Conservation (phyloP, 1,140 invertebrate genomes). For the Drosophila equinoxialis region DNA sequence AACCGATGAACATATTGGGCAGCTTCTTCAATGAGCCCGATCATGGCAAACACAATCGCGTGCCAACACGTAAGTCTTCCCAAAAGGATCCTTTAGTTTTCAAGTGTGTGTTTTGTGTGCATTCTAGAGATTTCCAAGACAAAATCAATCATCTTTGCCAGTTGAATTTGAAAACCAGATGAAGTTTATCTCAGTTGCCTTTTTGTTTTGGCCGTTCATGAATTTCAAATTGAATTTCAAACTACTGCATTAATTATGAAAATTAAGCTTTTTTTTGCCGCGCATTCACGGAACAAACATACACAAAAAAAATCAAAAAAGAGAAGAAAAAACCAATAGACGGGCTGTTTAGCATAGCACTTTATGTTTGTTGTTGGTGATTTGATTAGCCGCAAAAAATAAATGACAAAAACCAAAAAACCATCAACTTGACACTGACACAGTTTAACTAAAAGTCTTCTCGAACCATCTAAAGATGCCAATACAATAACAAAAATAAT, state of each 20-base stretch:
- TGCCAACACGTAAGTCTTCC: slow-evolving; percentile 76
- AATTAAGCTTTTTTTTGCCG: slow-evolving; percentile 10
- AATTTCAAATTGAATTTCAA: slow-evolving; percentile 22
- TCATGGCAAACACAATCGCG: slow-evolving; percentile 56
- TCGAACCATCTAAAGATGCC: slow-evolving; percentile 37
- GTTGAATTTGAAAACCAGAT: no score
- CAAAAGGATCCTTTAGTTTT: neutral
- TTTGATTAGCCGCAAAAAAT: slow-evolving; percentile 26
- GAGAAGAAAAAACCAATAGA: slow-evolving; percentile 8
- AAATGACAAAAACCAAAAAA: slow-evolving; percentile 28
- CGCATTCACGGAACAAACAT: slow-evolving; percentile 42
- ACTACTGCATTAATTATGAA: slow-evolving; percentile 57
- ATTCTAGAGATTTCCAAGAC: slow-evolving; percentile 45
- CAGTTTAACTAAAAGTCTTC: slow-evolving; percentile 49
- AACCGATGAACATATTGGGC: slow-evolving; percentile 65
- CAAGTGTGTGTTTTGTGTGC: neutral
- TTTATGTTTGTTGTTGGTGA: slow-evolving; percentile 48
- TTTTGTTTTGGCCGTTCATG: slow-evolving; percentile 5
- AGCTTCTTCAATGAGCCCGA: slow-evolving; percentile 75
- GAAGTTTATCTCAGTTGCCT: neutral
- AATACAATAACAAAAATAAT: slow-evolving; percentile 22
- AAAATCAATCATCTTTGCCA: no score
- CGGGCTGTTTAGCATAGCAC: slow-evolving; percentile 65
- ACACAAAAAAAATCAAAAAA: slow-evolving; percentile 13
- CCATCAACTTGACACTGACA: slow-evolving; percentile 56